phyloP scores from a whole-genome alignment of 53 echinoderm and acorn worm species.

The Astropecten irregularis region DNA sequence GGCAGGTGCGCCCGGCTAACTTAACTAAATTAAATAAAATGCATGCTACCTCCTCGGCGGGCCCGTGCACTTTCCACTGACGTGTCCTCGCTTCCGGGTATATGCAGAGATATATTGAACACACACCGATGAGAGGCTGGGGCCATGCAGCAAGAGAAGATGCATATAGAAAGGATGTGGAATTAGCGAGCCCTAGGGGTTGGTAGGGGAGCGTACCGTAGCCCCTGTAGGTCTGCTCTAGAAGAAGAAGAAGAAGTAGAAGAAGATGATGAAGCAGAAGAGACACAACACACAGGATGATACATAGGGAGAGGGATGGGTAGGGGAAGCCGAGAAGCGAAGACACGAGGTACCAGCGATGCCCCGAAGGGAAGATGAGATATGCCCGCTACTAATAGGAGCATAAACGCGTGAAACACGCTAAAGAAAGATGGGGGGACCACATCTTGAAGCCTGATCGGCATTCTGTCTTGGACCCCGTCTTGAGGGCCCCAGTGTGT shows the following conservation, averaged over 20 bases:
- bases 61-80: conserved; percentile 68
- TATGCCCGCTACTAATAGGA: conserved; percentile 67
- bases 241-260: background rate
- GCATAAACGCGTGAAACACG: conserved; percentile 80
- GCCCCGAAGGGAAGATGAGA: conserved; percentile 15
- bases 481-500: background rate
- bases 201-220: conserved; percentile 8
- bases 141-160: too few species aligned
- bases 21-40: conserved; percentile 84
- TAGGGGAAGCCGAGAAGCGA: background rate
- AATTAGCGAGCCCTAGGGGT: conserved; percentile 37
- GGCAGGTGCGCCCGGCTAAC: conserved; percentile 61
- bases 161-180: background rate
- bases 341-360: conserved; percentile 2
- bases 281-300: too few species aligned
- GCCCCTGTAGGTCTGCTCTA: conserved; percentile 10
- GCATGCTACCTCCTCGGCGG: conserved; percentile 65
- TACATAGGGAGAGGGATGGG: background rate
- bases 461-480: conserved; percentile 41
- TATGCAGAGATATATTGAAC: background rate
- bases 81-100: conserved; percentile 33
- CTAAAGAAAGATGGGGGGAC: conserved; percentile 38
- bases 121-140: background rate
- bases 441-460: conserved; percentile 52
- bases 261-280: background rate